Evolutionary conservation across 2,113 vertebrate species (phyloP).

Genomic region (Thomomys bottae): DNA sequence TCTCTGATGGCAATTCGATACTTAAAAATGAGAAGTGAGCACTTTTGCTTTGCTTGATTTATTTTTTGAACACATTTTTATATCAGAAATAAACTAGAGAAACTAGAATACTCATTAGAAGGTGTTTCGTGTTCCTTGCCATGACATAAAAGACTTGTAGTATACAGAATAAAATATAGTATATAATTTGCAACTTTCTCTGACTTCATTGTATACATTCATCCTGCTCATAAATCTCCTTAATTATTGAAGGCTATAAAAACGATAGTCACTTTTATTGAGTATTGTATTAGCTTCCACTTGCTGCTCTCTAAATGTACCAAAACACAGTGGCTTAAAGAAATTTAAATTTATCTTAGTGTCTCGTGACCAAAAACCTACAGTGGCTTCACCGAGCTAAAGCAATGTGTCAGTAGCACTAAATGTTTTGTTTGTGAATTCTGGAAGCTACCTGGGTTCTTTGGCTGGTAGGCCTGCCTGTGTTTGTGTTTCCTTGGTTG

Average conservation of each 20-base stretch:
- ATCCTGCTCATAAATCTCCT: not conserved
- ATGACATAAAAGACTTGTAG: not conserved
- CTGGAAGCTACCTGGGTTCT: not conserved
- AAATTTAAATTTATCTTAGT: not conserved
- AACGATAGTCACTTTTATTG: not conserved
- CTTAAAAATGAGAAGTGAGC: constrained; percentile 42
- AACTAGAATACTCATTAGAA: not conserved
- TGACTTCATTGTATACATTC: not conserved
- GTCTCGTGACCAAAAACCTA: not conserved
- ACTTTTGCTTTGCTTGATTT: not conserved
- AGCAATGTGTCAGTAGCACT: not conserved
- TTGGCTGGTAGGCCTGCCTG: not conserved
- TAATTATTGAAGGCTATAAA: constrained; percentile 19
- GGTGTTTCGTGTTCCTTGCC: not conserved
- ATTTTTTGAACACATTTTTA: constrained; percentile 43
- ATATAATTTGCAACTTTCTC: not conserved
- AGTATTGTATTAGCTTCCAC: not conserved
- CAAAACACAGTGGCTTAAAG: not conserved
- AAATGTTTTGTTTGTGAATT: not conserved
- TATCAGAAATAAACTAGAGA: constrained; percentile 23
- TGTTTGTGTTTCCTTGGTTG: not conserved
- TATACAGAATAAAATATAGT: not conserved
- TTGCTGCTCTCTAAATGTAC: not conserved
- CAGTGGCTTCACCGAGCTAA: not conserved
- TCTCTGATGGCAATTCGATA: constrained; percentile 58